Conservation (phyloP, 2,113 vertebrate genomes). For the Pleuronectes platessa region DNA sequence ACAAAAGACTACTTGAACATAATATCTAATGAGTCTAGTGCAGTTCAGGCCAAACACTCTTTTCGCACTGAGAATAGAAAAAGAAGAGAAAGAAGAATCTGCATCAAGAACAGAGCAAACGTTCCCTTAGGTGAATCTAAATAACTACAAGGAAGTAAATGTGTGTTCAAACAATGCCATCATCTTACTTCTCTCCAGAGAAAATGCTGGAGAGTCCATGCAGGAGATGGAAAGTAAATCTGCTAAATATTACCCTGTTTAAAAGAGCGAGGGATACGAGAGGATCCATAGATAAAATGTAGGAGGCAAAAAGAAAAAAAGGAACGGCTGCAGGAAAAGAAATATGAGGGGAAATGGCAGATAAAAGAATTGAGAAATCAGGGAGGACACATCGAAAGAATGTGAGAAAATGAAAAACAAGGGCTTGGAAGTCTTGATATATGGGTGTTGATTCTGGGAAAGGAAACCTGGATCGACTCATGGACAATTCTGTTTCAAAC, state of each 20-base stretch:
- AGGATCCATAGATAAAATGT: not conserved
- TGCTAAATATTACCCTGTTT: not conserved
- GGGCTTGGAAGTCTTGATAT: not conserved
- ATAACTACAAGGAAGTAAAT: constrained; percentile 7
- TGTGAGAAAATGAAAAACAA: not conserved
- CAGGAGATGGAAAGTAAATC: constrained; percentile 2
- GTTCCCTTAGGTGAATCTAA: constrained; percentile 20
- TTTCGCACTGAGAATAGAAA: constrained; percentile 33
- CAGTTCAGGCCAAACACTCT: constrained; percentile 19
- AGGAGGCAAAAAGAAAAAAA: not conserved
- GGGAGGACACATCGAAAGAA: not conserved
- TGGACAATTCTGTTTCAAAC: not conserved
- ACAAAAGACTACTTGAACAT: not conserved
- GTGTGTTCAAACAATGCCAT: constrained; percentile 4
- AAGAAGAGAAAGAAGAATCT: constrained; percentile 35
- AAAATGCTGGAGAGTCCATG: constrained; percentile 27
- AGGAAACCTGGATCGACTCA: not conserved
- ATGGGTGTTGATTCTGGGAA: too few relatives aligned
- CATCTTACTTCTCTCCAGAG: constrained; percentile 3
- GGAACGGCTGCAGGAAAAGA: not conserved
- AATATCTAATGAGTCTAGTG: not conserved
- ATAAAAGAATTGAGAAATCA: not conserved
- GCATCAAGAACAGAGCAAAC: constrained; percentile 19
- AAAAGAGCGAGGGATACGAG: not conserved
- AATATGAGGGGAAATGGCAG: not conserved